Evolutionary conservation across 2,888 invertebrate genomes (phyloP).

Genomic region (Antitype chi): DNA sequence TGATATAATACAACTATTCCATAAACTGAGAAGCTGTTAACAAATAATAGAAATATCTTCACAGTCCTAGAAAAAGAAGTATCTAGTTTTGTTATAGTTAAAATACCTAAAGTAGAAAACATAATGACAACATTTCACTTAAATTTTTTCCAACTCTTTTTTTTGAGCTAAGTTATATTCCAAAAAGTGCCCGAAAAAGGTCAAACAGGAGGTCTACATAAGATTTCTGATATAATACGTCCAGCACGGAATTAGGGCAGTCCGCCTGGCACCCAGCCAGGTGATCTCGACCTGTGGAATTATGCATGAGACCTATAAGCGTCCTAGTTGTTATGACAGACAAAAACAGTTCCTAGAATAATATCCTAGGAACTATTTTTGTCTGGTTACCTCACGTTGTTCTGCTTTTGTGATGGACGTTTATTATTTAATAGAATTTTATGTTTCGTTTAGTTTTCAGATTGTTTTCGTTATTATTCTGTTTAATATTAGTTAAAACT

Average conservation of each 20-base stretch:
- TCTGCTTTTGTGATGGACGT: slow-evolving; percentile 11
- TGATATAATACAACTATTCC: too few relatives aligned
- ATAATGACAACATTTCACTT: not conserved
- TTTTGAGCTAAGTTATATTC: not conserved
- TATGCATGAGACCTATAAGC: slow-evolving; percentile 67
- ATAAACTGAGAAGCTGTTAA: too few relatives aligned
- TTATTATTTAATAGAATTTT: slow-evolving; percentile 4
- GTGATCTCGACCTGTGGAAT: slow-evolving; percentile 66
- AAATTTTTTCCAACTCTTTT: not conserved
- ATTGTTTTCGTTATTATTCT: not conserved
- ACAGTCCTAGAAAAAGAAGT: too few relatives aligned
- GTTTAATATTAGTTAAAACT: too few relatives aligned
- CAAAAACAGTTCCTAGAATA: slow-evolving; percentile 66
- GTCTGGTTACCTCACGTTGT: slow-evolving; percentile 8
- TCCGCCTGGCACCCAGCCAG: slow-evolving; percentile 60
- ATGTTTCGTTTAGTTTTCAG: too few relatives aligned
- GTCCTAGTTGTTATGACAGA: slow-evolving; percentile 60
- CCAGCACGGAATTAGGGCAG: slow-evolving; percentile 60
- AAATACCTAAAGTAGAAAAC: not conserved
- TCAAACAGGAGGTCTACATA: slow-evolving; percentile 17
- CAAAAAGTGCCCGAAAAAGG: slow-evolving; percentile 11
- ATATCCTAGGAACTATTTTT: slow-evolving; percentile 57
- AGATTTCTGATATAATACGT: slow-evolving; percentile 50
- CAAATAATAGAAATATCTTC: too few relatives aligned
- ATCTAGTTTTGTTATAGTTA: too few relatives aligned